Conservation (phyloP, 2,888 invertebrate genomes). For the Bugulina stolonifera region DNA sequence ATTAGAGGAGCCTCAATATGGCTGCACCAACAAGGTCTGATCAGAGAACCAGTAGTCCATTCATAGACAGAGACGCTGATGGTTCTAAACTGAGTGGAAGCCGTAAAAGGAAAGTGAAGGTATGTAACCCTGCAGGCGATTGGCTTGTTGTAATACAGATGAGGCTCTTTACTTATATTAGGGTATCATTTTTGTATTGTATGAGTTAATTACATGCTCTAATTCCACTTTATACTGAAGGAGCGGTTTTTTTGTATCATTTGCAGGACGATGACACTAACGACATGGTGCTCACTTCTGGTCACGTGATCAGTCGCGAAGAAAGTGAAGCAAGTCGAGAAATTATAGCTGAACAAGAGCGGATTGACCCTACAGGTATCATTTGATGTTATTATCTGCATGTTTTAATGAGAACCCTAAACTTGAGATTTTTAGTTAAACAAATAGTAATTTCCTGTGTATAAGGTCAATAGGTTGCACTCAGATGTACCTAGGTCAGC, state of each 20-base stretch:
- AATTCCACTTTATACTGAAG: too few species aligned
- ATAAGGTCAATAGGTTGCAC: too few species aligned
- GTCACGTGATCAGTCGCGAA: neutral
- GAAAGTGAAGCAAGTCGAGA: neutral
- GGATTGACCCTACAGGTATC: conserved; percentile 6
- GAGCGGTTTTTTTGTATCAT: too few species aligned
- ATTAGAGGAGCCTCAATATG: neutral
- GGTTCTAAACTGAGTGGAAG: neutral
- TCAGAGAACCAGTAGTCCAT: neutral
- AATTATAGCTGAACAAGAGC: conserved; percentile 16
- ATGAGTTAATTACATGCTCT: too few species aligned
- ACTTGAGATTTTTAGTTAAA: too few species aligned
- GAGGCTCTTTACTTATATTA: too few species aligned
- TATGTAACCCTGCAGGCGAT: too few species aligned
- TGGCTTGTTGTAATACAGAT: too few species aligned
- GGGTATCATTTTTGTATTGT: too few species aligned
- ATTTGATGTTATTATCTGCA: neutral
- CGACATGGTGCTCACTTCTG: neutral
- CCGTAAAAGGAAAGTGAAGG: neutral
- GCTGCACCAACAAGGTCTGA: neutral
- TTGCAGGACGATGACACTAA: neutral
- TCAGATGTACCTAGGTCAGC: too few species aligned
- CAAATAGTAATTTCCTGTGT: too few species aligned
- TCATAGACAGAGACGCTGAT: neutral
- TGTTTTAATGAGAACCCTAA: neutral